These are phyloP conservation scores for Sebastes goodei DNA, from an alignment of 2,797 vertebrate species.

Conservation along the genomic window DNA sequence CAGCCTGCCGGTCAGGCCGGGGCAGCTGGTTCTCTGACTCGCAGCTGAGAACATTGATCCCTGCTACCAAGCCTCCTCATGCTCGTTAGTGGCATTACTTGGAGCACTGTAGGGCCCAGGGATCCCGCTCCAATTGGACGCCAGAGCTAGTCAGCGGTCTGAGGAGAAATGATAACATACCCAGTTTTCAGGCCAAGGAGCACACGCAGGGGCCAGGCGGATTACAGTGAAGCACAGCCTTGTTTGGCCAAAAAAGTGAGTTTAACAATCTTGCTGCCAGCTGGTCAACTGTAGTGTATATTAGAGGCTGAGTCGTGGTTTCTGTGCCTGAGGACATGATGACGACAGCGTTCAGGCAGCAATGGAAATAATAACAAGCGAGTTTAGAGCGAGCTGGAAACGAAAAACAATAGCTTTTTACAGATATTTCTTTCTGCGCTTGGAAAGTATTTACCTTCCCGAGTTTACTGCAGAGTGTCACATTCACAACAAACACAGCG, in stretches of 20 bases:
- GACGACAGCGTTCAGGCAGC: slow-evolving; percentile 25
- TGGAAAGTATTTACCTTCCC: slow-evolving; percentile 27
- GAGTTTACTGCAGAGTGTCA: slow-evolving; percentile 30
- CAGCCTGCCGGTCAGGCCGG: slow-evolving; percentile 25
- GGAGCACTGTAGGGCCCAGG: slow-evolving; percentile 37
- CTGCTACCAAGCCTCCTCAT: slow-evolving; percentile 47
- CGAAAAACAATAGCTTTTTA: slow-evolving; percentile 14
- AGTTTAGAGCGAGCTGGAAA: not conserved
- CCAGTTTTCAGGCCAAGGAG: slow-evolving; percentile 56
- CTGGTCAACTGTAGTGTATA: slow-evolving; percentile 51
- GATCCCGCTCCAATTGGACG: slow-evolving; percentile 45
- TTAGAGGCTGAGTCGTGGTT: slow-evolving; percentile 18
- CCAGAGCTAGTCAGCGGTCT: slow-evolving; percentile 41
- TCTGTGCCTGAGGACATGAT: slow-evolving; percentile 26
- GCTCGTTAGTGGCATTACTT: slow-evolving; percentile 71
- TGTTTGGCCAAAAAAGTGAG: slow-evolving; percentile 56
- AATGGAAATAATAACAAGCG: slow-evolving; percentile 29
- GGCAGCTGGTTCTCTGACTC: slow-evolving; percentile 40
- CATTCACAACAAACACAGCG: slow-evolving; percentile 20
- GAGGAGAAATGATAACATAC: slow-evolving; percentile 65
- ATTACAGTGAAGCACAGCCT: slow-evolving; percentile 57
- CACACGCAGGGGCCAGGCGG: slow-evolving; percentile 41
- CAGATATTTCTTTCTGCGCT: slow-evolving; percentile 9
- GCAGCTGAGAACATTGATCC: slow-evolving; percentile 61
- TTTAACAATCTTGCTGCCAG: slow-evolving; percentile 45